Evolutionary conservation across 2,888 invertebrate species (phyloP), one percentile per base, ranked within the genome.

Genomic region (Hydropsyche betteni): DNA sequence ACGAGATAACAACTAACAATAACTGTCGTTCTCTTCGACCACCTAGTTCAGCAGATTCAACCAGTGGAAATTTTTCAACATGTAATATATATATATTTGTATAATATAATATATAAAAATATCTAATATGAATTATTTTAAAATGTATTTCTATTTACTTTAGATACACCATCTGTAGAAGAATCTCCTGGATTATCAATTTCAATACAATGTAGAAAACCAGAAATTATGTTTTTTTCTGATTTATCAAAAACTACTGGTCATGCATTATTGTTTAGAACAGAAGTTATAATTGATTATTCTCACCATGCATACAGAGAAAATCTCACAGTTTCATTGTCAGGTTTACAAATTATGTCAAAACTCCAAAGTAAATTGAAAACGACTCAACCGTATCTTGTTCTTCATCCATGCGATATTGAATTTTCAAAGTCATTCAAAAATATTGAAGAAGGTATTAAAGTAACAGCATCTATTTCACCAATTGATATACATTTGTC

Each of bases 151-250:
- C 16, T 5, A 61, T 61, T 7, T 69, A 52, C 55, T 83, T 1
- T 84, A 89, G 85, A 88, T 80, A 83, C 87, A 81, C 84, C 87
- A 81, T 81, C 88, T 80, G 84, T 85, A 51, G 87, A 87, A 80
- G 87, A 87, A 10, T 82, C 83, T 38, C 85, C 86, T 80, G 91
- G 91, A 68, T 84, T 93, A 38, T 91, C 92, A 0, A 85, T 94
- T 79, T 92, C 92, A 0, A 86, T 93, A 34, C 90, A 93, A 81
- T 89, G 94, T 80, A 90, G 93, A 44, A 91, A 92, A 81, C 94
- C 94, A 0, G 94, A 94, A 84, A 86, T 94, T 69, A 90, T 94
- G 84, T 88, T 94, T 80, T 91, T 93, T 82, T 91, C 92, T 0
- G 90, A 91, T 80, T 85, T 89, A n/a, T 88, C 88, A 7, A 89